A percentile compares a stretch with the other conserved stretches of the same genome.
Evolutionary conservation across 1,140 invertebrate species (phyloP).

Genomic region (Nasonia giraulti): DNA sequence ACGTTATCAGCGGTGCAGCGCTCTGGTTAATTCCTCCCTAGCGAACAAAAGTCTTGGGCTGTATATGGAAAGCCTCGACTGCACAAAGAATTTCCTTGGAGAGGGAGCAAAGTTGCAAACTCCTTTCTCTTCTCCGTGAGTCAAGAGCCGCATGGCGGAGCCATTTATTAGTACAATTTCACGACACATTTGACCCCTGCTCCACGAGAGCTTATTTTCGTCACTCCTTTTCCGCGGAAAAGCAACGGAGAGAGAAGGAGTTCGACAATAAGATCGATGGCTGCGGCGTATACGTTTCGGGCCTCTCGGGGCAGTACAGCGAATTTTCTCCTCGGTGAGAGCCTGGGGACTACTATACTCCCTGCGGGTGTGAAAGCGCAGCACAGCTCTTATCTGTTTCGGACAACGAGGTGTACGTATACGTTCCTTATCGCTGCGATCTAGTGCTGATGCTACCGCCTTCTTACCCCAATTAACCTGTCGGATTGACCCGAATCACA

Average conservation of each 20-base stretch:
- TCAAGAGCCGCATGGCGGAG: not conserved
- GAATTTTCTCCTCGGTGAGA: too few relatives aligned
- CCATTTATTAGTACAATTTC: not conserved
- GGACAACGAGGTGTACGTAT: not conserved
- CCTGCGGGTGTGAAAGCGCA: too few relatives aligned
- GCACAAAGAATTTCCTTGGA: too few relatives aligned
- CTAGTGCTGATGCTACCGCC: not conserved
- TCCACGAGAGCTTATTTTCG: conserved; percentile 3
- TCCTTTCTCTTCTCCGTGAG: not conserved
- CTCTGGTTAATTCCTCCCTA: too few relatives aligned
- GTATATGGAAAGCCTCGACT: too few relatives aligned
- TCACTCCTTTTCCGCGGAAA: not conserved
- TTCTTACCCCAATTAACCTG: conserved; percentile 27
- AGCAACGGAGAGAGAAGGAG: not conserved
- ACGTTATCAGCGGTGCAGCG: too few relatives aligned
- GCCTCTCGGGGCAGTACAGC: too few relatives aligned
- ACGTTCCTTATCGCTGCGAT: not conserved
- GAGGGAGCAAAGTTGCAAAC: not conserved
- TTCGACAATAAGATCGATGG: conserved; percentile 33
- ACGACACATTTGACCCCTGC: not conserved
- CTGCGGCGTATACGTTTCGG: not conserved
- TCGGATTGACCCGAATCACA: conserved; percentile 30
- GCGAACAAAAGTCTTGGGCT: too few relatives aligned
- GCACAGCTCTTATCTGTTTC: conserved; percentile 1
- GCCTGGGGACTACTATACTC: not conserved